These are phyloP conservation scores for Epicauta chinensis DNA, from an alignment of 1,140 invertebrate species.

Conservation along the genomic window DNA sequence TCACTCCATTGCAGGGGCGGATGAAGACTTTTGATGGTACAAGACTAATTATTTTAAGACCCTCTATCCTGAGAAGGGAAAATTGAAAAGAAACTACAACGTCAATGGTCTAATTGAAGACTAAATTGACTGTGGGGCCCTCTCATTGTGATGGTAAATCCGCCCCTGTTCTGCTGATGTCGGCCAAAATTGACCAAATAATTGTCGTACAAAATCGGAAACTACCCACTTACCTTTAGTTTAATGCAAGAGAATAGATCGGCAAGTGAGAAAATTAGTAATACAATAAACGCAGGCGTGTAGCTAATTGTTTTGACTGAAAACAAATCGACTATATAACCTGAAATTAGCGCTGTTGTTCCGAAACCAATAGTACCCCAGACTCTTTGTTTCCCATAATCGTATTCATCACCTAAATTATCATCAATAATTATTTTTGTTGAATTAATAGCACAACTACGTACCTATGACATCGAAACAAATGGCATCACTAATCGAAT, in stretches of 20 bases:
- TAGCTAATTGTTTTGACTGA: constrained; percentile 56
- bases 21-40: too few species aligned
- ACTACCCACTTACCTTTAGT: constrained; percentile 57
- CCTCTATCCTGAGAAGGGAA: too few species aligned
- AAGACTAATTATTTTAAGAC: too few species aligned
- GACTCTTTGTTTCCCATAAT: constrained; percentile 69
- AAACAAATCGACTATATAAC: constrained; percentile 54
- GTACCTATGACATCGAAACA: constrained; percentile 73
- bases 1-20: too few species aligned
- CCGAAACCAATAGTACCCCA: constrained; percentile 76
- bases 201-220: too few species aligned
- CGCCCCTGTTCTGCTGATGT: too few species aligned
- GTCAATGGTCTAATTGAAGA: too few species aligned
- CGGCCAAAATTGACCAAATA: too few species aligned
- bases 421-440: background rate
- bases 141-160: too few species aligned
- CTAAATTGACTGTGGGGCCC: too few species aligned
- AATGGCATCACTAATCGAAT: constrained; percentile 71
- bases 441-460: too few species aligned
- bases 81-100: too few species aligned
- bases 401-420: constrained; percentile 49
- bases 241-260: constrained; percentile 59
- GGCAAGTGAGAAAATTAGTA: constrained; percentile 52
- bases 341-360: constrained; percentile 57
- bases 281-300: constrained; percentile 61